Base-by-base conservation (phyloP, 2,888 invertebrate genomes). In the Eupsilia transversa region DNA sequence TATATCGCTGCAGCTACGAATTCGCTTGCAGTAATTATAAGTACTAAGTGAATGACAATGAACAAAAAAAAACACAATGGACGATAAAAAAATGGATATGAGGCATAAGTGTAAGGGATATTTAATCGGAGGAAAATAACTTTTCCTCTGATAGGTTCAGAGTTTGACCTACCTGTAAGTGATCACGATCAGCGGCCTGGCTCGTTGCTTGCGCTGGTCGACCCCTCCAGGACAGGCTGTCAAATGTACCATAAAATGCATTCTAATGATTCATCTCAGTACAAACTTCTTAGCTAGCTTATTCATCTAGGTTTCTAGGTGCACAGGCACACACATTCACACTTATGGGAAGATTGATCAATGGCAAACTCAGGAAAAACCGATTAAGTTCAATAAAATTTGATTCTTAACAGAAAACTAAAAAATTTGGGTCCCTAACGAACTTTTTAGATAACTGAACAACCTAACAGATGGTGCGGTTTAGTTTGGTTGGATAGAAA, bases 161-260 rank as follows among this genome's bases (percentile, higher is more conserved):
- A 49, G n/a, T 35, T 73, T 46, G 80, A 84, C 86, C 87, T 87
- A 87, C 87, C 87, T 87, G 75, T 65, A 52, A 67, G 33, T 56
- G n/a, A 41, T 43, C 67, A 17, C 61, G 69, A 52, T n/a, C 63
- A 14, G 20, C 43, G 30, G 41, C 54, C 61, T 30, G 61, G 61
- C 41, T 68, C 67, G 66, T 38, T 35, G 71, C 54, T 20, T 33
- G 66, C 27, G 66, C 33, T 61, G 74, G 20, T 54, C 66, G 65
- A 68, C 60, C n/a, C 74, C 68, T 64, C 84, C 75, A 77, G 77
- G 59, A 83, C 86, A 82, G 74, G 91, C 93, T 93, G 93, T 87
- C 92, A 90, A 93, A 90, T 79, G 85, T 82, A 91, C 85, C 86
- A 91, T 83, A 91, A 90, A 88, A 83, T 83, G 87, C 83, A 89